Evolutionary conservation across 1,140 invertebrate species (phyloP).

Genomic region (Trissolcus basalis): DNA sequence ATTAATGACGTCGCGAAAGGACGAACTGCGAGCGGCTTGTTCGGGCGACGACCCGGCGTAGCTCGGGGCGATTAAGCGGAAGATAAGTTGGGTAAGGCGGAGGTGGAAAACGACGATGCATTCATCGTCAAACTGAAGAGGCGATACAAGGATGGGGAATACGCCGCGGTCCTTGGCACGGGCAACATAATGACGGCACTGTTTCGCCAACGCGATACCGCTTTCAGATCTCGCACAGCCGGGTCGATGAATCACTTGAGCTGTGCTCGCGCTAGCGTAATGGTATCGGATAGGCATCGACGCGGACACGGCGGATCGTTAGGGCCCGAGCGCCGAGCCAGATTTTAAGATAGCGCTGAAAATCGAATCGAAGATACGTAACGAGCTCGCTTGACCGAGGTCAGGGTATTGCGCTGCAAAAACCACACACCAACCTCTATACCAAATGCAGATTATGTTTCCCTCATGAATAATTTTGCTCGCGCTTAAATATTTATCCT

Average conservation of each 20-base stretch:
- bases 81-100: slow-evolving; percentile 47
- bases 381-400: slow-evolving; percentile 35
- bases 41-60: slow-evolving; percentile 50
- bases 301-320: slow-evolving; percentile 63
- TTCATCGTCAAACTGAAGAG: slow-evolving; percentile 62
- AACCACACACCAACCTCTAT: slow-evolving; percentile 26
- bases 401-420: slow-evolving; percentile 42
- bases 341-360: slow-evolving; percentile 51
- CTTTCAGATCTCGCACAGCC: slow-evolving; percentile 62
- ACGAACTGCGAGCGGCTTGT: slow-evolving; percentile 22
- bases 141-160: slow-evolving; percentile 56
- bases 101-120: slow-evolving; percentile 62
- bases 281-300: slow-evolving; percentile 63
- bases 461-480: not conserved
- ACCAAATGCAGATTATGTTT: slow-evolving; percentile 38
- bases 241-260: slow-evolving; percentile 65
- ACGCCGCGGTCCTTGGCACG: slow-evolving; percentile 42
- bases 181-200: slow-evolving; percentile 64
- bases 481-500: not conserved
- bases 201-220: slow-evolving; percentile 65
- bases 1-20: slow-evolving; percentile 39
- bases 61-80: slow-evolving; percentile 50
- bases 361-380: slow-evolving; percentile 53
- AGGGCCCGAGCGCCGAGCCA: slow-evolving; percentile 37
- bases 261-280: slow-evolving; percentile 61